Percentiles rank a stretch among this genome's conserved stretches.
phyloP scores from a whole-genome alignment of 2,797 vertebrate genomes.

The Rallus crepitans region DNA sequence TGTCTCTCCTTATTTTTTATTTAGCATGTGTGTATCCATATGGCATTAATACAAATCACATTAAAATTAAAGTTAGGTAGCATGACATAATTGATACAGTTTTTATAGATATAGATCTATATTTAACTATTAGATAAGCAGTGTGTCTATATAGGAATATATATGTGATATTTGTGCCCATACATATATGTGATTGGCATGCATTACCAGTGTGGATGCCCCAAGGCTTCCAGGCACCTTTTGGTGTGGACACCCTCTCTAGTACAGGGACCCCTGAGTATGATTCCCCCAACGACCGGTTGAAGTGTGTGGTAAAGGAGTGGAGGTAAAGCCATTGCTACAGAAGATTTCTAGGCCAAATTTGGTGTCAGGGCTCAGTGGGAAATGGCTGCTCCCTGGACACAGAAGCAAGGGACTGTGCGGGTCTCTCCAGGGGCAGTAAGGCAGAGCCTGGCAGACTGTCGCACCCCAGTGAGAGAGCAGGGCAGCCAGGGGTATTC shows the following conservation, averaged over 20 bases:
- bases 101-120: not conserved
- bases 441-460: not conserved
- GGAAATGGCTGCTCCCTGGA: not conserved
- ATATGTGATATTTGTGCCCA: not conserved
- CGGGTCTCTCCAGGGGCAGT: accelerated
- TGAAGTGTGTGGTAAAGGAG: not conserved
- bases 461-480: not conserved
- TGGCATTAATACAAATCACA: not conserved
- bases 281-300: no score
- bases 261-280: not conserved
- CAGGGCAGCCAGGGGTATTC: not conserved
- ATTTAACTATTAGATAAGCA: not conserved
- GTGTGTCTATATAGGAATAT: not conserved
- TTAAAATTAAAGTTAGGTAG: not conserved
- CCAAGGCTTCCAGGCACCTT: not conserved
- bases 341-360: not conserved
- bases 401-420: not conserved
- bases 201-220: not conserved
- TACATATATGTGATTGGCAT: not conserved
- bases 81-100: not conserved
- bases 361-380: not conserved
- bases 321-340: not conserved
- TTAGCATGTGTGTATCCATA: not conserved
- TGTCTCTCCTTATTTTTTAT: not conserved
- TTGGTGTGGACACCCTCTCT: no score